Percentiles rank a stretch among this genome's conserved stretches.
phyloP scores from a whole-genome alignment of 2,797 vertebrate genomes.

The Sebastes aleutianus region DNA sequence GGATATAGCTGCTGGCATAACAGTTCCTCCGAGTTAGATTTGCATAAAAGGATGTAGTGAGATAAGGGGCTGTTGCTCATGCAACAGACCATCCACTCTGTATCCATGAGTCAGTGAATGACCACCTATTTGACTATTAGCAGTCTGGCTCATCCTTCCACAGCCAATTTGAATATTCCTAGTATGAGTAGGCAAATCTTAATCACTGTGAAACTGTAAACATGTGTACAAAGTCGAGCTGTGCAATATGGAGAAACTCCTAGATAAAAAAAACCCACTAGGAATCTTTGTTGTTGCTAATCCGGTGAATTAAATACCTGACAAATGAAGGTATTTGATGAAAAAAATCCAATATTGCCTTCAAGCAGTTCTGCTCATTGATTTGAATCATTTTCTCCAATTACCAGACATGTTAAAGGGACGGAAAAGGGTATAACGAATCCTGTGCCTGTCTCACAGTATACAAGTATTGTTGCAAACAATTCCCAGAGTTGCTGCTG shows the following conservation, averaged over 20 bases:
- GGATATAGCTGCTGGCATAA: conserved; percentile 10
- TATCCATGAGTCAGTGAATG: not conserved
- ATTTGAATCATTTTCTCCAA: conserved; percentile 15
- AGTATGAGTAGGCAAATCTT: conserved; percentile 15
- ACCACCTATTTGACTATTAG: conserved; percentile 4
- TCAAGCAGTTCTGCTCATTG: not conserved
- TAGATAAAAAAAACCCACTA: not conserved
- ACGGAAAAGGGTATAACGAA: not conserved
- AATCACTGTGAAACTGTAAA: not conserved
- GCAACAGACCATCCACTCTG: not conserved
- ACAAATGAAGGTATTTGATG: conserved; percentile 4
- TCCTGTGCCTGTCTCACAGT: not conserved
- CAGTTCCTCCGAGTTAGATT: conserved; percentile 26
- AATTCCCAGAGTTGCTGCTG: conserved; percentile 36
- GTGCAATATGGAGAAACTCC: not conserved
- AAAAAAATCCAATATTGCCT: not conserved
- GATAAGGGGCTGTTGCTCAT: conserved; percentile 24
- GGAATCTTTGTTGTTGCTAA: not conserved
- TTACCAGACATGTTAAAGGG: not conserved
- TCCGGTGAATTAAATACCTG: not conserved
- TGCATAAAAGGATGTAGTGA: conserved; percentile 31
- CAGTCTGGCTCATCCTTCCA: conserved; percentile 11
- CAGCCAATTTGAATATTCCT: conserved; percentile 8
- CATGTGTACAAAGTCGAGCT: not conserved
- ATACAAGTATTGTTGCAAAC: conserved; percentile 35